Base-by-base conservation (phyloP, 2,888 invertebrate genomes). In the Bellardia pandia region DNA sequence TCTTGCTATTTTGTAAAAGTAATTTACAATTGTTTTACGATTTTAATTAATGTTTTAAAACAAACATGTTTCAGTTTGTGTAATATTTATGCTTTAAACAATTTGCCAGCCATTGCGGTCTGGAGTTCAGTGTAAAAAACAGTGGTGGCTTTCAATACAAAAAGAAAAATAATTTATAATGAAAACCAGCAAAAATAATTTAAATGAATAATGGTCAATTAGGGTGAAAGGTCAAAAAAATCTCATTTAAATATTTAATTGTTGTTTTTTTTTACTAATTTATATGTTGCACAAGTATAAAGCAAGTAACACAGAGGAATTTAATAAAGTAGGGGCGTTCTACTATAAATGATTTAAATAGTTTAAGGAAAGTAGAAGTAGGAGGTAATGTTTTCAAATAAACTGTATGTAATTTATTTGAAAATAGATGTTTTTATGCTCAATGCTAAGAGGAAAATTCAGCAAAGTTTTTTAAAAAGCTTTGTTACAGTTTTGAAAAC, bases 141-240 rank as follows among this genome's bases (percentile, higher is more conserved):
- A 14, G 23, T 8, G 53, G 33, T 8, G 9, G 23, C 5, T 11
- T 53, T 30, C 30, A 42, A 45, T 30, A 13, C 13, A 51, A 37
- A 37, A 76, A 45, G 23, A 37, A 48, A 14, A 48, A 40, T 8
- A 11, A 53, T 68, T 68, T 69, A 8, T 30, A 53, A n/a, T 42
- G 4, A 16, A 71, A 56, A 62, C n/a, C 42, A 48, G 23, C 4
- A 56, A 42, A 71, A 72, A 83, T 56, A 58, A 77, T 77, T 56
- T 56, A 83, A 77, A 77, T 72, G 58, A 72, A 77, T 77, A 77
- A 83, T 83, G 62, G 45, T 58, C 77, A 83, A 77, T 72, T 83
- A 77, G 77, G 83, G 33, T 64, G 30, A 77, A 77, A 77, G 77
- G 45, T 83, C 37, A 9, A 30, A 53, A 66, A 51, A 58, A 71